phyloP scores from a whole-genome alignment of 2,888 invertebrate genomes.

The Adelphocoris suturalis region DNA sequence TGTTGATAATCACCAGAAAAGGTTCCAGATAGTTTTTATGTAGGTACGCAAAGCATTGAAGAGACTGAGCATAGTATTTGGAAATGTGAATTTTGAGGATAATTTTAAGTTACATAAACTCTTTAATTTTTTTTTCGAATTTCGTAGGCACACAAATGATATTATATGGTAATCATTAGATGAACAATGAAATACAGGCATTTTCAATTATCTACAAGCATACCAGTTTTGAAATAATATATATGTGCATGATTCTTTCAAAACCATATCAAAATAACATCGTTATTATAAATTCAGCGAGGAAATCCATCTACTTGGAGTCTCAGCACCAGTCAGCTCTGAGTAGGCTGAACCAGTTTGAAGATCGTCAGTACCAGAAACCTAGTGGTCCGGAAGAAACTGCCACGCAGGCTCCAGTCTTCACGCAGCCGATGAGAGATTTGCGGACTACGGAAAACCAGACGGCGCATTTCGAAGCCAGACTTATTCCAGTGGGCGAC shows the following conservation, averaged over 20 bases:
- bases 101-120: too few relatives aligned
- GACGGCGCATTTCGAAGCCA: conserved; percentile 95
- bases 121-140: too few relatives aligned
- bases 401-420: conserved; percentile 92
- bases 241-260: not conserved
- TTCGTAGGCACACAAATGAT: too few relatives aligned
- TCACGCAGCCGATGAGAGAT: conserved; percentile 94
- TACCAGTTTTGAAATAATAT: too few relatives aligned
- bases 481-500: conserved; percentile 96
- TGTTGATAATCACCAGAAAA: too few relatives aligned
- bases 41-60: too few relatives aligned
- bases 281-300: conserved; percentile 78
- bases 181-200: too few relatives aligned
- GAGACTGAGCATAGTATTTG: too few relatives aligned
- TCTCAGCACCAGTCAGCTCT: conserved; percentile 93
- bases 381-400: conserved; percentile 88
- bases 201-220: too few relatives aligned
- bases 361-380: conserved; percentile 87
- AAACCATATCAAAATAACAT: not conserved
- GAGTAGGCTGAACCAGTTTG: conserved; percentile 88
- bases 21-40: too few relatives aligned
- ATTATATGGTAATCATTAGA: too few relatives aligned
- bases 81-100: too few relatives aligned
- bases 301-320: conserved; percentile 91
- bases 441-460: conserved; percentile 92